Conservation (phyloP, 1,140 invertebrate genomes). For the Drosophila mayri region DNA sequence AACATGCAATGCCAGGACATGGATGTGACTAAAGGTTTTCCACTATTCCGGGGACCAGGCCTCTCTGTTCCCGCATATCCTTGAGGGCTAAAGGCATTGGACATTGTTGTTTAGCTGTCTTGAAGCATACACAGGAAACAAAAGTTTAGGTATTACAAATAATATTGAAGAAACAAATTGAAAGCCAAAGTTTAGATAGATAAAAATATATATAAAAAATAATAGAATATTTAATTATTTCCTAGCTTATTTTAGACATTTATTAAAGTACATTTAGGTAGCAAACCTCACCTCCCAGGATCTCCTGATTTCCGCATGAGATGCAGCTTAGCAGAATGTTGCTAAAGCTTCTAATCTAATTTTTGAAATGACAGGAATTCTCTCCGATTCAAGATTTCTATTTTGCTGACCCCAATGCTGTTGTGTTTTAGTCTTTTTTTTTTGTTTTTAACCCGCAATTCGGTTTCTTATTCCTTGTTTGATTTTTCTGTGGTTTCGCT, state of each 20-base stretch:
- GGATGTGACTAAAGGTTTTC: conserved; percentile 33
- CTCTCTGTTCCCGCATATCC: conserved; percentile 53
- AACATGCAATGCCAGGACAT: conserved; percentile 27
- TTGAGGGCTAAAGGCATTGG: conserved; percentile 18
- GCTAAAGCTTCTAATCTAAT: conserved; percentile 79
- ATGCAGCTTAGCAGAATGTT: conserved; percentile 52
- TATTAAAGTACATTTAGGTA: conserved; percentile 6
- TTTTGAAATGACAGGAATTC: conserved; percentile 68
- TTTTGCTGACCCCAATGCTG: conserved; percentile 56
- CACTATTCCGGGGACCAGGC: background rate
- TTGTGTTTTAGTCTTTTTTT: conserved; percentile 29
- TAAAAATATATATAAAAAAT: no score
- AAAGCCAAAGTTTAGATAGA: background rate
- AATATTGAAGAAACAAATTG: background rate
- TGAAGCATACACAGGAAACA: background rate
- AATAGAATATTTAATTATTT: background rate
- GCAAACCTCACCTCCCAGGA: background rate
- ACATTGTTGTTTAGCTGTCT: conserved; percentile 34
- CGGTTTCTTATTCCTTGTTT: conserved; percentile 34
- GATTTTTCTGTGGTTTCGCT: conserved; percentile 35
- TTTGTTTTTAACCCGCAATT: conserved; percentile 9
- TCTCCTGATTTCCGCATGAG: conserved; percentile 25
- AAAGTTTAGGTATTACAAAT: background rate
- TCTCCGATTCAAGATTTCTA: conserved; percentile 64
- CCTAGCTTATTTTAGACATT: background rate